Base-by-base conservation (phyloP, 2,113 vertebrate species). In the Ptyas mucosa region DNA sequence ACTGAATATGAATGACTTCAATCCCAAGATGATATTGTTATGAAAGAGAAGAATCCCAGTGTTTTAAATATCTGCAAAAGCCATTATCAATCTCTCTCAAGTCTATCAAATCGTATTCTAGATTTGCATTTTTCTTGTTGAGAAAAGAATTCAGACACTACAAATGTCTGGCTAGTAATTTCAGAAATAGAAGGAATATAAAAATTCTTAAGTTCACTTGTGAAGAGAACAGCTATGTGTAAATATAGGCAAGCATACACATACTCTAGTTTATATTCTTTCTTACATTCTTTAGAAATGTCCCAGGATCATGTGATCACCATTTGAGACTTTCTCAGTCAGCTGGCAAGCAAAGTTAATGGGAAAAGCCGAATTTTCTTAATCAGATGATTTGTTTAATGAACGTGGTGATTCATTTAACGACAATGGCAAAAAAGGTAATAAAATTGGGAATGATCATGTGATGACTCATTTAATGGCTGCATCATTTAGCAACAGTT, bases 11-110 rank as follows among this genome's bases (percentile, higher is more conserved):
- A 85, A 85, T 2, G 0, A 93, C 0, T 69, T 61, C 29, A 88
- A 34, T 92, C 90, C 52, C 93, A 90, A 81, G 26, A 91, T 85
- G 26, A 89, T 53, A n/a, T 64, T 94, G 93, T 46, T 51, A 81
- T 20, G 9, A 94, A 9, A n/a, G 61, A 3, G 0, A 0, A 64
- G 29, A 69, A 26, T 93, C 55, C 34, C 85, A 94, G 20, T 88
- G 8, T 53, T 34, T 88, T 20, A 88, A 52, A 61, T 85, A n/a
- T 92, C 93, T 93, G 93, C 58, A 92, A 49, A 93, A 95, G 54
- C 57, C 81, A 64, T 91, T 95, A 94, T 49, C 87, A 90, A 58
- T 54, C 34, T 90, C 85, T 91, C 0, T 0, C 61, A 86, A 18
- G 55, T 86, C 81, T 57, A 8, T 61, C 9, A 87, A 2, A 0